Evolutionary conservation across 2,888 invertebrate genomes (phyloP), one percentile per base, ranked within the genome.

Genomic region (Hirtodrosophila trivittata): DNA sequence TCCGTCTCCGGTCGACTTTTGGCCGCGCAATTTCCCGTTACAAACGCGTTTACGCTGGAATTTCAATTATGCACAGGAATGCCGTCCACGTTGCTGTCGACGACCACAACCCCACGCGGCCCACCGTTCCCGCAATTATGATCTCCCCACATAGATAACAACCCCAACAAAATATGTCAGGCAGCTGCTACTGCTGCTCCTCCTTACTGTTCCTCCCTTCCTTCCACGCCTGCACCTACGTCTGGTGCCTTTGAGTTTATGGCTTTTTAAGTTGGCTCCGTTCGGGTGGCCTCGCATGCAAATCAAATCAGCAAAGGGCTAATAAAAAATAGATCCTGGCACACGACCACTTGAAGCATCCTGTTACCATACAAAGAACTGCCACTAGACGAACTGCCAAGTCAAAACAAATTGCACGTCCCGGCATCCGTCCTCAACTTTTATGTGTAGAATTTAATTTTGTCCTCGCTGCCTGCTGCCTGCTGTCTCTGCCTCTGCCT

Each of bases 21-120:
- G 83, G 78, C 38, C 74, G 68, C 86, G 83, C 81, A 80, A 80
- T 80, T 80, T 80, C 80, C 80, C 81, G 86, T 83, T 65, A 69
- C 80, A 86, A 80, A 86, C 80, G 80, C 80, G 80, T 66, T 80
- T 80, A 83, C 80, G 76, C 84, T 80, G 84, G 86, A 78, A 80
- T 80, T 80, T 80, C 84, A 80, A 80, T 80, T 80, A 80, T 80
- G 80, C 80, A 75, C 86, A 86, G 80, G 86, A 80, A 78, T 73
- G 69, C 65, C 77, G 55, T 42, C 68, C 43, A 9, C 42, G 46
- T 21, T n/a, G 6, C 18, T 1, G 46, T 33, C 46, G 25, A 12
- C 21, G 21, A 16, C 43, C 30, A 21, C n/a, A 28, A 7, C 12
- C 42, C 39, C 46, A 16, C 41, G 9, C 18, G 6, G 28, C 12